phyloP scores from a whole-genome alignment of 2,113 vertebrate genomes.

The Mirza zaza region DNA sequence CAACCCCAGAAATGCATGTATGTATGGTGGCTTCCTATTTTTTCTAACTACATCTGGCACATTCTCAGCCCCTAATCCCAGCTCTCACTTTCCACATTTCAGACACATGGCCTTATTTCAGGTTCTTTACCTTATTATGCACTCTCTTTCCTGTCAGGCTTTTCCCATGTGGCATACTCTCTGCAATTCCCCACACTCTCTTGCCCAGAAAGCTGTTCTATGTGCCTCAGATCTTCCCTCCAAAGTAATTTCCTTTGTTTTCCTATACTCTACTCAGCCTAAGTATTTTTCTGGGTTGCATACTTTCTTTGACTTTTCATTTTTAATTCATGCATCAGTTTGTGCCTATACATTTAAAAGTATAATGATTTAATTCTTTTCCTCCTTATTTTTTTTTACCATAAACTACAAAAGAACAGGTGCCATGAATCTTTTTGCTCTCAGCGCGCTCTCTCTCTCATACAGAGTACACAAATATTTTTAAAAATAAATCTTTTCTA shows the following conservation, averaged over 20 bases:
- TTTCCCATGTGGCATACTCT: not conserved
- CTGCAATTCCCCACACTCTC: not conserved
- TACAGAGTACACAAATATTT: not conserved
- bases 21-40: not conserved
- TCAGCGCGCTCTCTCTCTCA: not conserved
- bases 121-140: not conserved
- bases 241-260: not conserved
- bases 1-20: not conserved
- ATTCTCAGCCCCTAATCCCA: not conserved
- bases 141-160: not conserved
- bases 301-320: not conserved
- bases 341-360: not conserved
- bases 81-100: not conserved
- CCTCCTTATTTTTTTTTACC: not conserved
- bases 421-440: not conserved
- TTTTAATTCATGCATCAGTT: conserved; percentile 6
- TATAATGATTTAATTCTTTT: not conserved
- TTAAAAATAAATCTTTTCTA: not conserved
- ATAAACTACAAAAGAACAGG: not conserved
- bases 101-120: not conserved
- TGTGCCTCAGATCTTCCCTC: not conserved
- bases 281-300: not conserved
- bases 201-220: not conserved
- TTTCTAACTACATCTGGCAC: not conserved
- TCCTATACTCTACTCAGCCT: not conserved